These are phyloP conservation scores for Phenganax subtilis DNA, from an alignment of 92 coral and sea anemone genomes.

Conservation along the genomic window DNA sequence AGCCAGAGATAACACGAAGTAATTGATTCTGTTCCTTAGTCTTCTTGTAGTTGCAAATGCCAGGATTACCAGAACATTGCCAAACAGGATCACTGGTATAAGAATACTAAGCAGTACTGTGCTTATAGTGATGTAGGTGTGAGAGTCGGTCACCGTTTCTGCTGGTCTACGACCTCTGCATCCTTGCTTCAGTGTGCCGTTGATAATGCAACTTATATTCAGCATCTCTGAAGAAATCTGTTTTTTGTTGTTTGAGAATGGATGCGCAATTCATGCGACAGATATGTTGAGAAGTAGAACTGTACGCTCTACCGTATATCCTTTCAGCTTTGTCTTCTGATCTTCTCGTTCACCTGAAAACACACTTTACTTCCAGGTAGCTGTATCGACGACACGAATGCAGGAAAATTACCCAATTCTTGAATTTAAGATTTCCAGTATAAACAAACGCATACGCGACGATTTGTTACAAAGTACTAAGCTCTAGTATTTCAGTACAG, in stretches of 20 bases:
- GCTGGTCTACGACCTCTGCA: neutral
- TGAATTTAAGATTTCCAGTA: neutral
- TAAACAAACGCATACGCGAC: slow-evolving; percentile 7
- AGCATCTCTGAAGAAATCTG: neutral
- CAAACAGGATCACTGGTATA: slow-evolving; percentile 26
- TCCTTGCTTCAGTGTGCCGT: slow-evolving; percentile 17
- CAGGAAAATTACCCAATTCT: neutral
- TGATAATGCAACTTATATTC: slow-evolving; percentile 10
- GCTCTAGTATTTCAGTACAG: neutral
- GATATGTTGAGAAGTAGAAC: too few species aligned
- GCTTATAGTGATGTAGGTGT: slow-evolving; percentile 6
- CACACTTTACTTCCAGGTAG: slow-evolving; percentile 9
- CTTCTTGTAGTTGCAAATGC: slow-evolving; percentile 31
- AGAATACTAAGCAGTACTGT: slow-evolving; percentile 21
- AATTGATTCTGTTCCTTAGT: slow-evolving; percentile 28
- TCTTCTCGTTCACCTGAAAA: slow-evolving; percentile 1
- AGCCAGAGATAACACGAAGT: slow-evolving; percentile 37
- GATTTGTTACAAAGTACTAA: neutral
- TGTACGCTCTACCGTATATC: too few species aligned
- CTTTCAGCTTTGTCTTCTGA: neutral
- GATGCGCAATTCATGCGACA: slow-evolving; percentile 1
- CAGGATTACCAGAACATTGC: slow-evolving; percentile 27
- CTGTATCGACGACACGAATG: slow-evolving; percentile 16
- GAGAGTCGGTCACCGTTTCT: neutral
- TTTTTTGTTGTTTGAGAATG: neutral